A percentile compares a stretch with the other conserved stretches of the same genome.
Evolutionary conservation across 2,888 invertebrate genomes (phyloP).

Genomic region (Nebria brevicollis): DNA sequence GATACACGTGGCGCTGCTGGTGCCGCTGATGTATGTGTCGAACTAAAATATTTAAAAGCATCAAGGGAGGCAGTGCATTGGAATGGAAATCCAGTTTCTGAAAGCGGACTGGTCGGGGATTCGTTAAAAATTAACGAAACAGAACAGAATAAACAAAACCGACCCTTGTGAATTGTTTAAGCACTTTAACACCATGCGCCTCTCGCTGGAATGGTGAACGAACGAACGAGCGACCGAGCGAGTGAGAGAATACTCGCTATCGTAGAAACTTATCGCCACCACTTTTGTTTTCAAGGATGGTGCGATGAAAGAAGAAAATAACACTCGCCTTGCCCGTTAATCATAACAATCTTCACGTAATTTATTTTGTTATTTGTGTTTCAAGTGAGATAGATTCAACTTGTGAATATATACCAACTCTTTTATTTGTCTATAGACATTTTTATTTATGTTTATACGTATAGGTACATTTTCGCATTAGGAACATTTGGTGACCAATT

Average conservation of each 20-base stretch:
- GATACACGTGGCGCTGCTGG: constrained; percentile 24
- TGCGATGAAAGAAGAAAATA: constrained; percentile 9
- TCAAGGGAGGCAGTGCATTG: constrained; percentile 6
- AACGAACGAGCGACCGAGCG: neutral
- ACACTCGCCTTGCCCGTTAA: neutral
- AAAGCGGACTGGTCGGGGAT: constrained; percentile 5
- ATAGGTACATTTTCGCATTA: too few species aligned
- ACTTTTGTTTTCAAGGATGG: constrained; percentile 4
- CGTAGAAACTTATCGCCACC: constrained; percentile 7
- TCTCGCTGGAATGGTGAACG: neutral
- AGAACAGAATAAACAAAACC: constrained; percentile 39
- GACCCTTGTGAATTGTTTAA: constrained; percentile 20
- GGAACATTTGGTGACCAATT: too few species aligned
- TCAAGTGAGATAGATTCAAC: neutral
- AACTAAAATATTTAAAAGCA: constrained; percentile 23
- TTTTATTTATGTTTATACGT: too few species aligned
- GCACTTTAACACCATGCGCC: constrained; percentile 14
- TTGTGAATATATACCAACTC: neutral
- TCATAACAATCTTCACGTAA: constrained; percentile 1
- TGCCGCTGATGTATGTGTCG: constrained; percentile 7
- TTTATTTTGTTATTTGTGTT: neutral
- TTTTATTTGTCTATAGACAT: too few species aligned
- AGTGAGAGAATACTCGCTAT: neutral
- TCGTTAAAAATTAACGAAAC: constrained; percentile 41
- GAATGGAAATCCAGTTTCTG: constrained; percentile 42